Evolutionary conservation across 2,797 vertebrate species (phyloP), one percentile per base, ranked within the genome.

Genomic region (Bucorvus abyssinicus): DNA sequence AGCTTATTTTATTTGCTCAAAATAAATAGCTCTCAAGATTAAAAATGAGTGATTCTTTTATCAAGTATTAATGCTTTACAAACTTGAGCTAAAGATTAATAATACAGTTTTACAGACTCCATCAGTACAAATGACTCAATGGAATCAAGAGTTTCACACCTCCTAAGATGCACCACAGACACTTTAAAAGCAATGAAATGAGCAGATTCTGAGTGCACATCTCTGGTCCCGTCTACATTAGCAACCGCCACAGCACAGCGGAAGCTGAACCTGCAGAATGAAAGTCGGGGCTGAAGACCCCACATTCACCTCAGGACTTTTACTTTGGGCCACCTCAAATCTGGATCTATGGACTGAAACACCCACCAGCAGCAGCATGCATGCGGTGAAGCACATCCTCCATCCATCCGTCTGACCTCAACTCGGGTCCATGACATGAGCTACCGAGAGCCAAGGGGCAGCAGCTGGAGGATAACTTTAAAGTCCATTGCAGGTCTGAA

Each of bases 361-460:
- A 70, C 4, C 6, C 2, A 0, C 32, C 44, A 79, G 49, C 30
- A 60, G 21, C 29, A 49, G 52, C 32, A 38, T 0, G 2, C 23
- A 50, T 0, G 0, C 49, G 32, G 23, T 0, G 4, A 63, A 84
- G 71, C 20, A 9, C 2, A 3, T 55, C 29, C 8, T 76, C 11
- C 50, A 38, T 12, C 49, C 15, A 3, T 60, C 57, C 4, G 9
- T 40, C 3, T 10, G 23, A 27, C 32, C 15, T 50, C 50, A 27
- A 20, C 42, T 38, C 21, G 5, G 3, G 57, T 61, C 30, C 19
- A 8, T 4, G 23, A 4, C 14, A 38, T 9, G 38, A 84, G 49
- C 36, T 18, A 3, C 24, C 11, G 5, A 34, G 24, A 10, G 29
- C 30, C 26, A 27, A 67, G 44, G 40, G 3, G 7, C 1, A 1